These are phyloP conservation scores for Heliconius congener DNA, from an alignment of 1,140 invertebrate genomes.

Conservation along the genomic window DNA sequence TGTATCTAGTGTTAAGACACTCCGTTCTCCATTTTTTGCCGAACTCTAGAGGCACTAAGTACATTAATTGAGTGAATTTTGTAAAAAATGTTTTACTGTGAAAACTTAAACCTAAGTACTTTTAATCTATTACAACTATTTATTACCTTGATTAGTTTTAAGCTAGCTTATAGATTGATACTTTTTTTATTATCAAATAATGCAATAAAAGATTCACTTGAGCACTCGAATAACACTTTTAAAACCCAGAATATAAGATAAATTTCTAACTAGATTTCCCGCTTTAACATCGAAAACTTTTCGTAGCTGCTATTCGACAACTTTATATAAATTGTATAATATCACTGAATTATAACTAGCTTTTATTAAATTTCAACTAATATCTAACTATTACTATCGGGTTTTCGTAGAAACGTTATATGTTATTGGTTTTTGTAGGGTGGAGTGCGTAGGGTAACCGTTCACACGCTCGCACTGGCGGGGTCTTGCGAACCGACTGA, in stretches of 20 bases:
- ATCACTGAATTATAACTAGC: not conserved
- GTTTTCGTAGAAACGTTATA: not conserved
- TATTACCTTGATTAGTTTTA: not conserved
- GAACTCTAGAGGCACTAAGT: too few species aligned
- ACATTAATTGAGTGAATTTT: not conserved
- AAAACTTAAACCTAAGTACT: not conserved
- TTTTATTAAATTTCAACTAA: not conserved
- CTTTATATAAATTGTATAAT: not conserved
- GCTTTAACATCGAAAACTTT: not conserved
- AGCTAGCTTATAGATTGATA: not conserved
- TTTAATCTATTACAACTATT: not conserved
- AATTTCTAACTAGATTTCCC: not conserved
- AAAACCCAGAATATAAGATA: not conserved
- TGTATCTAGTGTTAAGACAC: too few species aligned
- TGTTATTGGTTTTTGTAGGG: conserved; percentile 7
- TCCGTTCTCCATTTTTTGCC: too few species aligned
- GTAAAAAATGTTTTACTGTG: not conserved
- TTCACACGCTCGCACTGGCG: conserved; percentile 28
- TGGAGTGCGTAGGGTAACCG: conserved; percentile 29
- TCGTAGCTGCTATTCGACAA: not conserved
- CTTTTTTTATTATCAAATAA: not conserved
- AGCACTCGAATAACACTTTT: not conserved
- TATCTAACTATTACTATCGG: not conserved
- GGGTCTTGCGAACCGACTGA: conserved; percentile 33
- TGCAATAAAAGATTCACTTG: not conserved